Conservation (phyloP, 1,140 invertebrate species). For the Drosophila nigromelanica region DNA sequence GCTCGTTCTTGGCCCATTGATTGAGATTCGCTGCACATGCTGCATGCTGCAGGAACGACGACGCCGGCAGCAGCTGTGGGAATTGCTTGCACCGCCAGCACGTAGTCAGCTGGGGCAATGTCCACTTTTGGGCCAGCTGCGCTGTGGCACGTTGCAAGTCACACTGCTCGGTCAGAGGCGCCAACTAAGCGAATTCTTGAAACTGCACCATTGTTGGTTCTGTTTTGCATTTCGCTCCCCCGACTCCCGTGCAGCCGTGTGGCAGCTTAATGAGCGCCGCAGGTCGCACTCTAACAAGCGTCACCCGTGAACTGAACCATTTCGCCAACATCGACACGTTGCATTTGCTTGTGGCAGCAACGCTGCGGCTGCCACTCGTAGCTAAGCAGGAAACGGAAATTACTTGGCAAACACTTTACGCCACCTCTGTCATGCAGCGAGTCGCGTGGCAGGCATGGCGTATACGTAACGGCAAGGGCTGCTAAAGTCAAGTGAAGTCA, state of each 20-base stretch:
- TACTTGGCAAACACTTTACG: slow-evolving; percentile 81
- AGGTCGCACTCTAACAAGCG: slow-evolving; percentile 8
- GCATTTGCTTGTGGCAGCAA: slow-evolving; percentile 17
- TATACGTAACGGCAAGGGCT: slow-evolving; percentile 43
- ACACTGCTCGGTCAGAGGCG: background rate
- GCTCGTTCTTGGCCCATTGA: slow-evolving; percentile 38
- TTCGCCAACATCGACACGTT: slow-evolving; percentile 16
- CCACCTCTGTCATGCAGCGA: slow-evolving; percentile 39
- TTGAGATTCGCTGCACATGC: slow-evolving; percentile 36
- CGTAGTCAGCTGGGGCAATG: background rate
- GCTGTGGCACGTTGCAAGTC: background rate
- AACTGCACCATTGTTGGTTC: background rate
- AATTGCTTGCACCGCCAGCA: background rate
- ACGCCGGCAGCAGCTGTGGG: background rate
- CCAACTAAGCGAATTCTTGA: background rate
- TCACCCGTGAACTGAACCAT: background rate
- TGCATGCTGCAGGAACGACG: background rate
- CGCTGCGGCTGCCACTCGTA: slow-evolving; percentile 59
- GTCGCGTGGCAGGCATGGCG: slow-evolving; percentile 52
- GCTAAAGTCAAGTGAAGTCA: slow-evolving; percentile 66
- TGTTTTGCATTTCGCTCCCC: slow-evolving; percentile 3
- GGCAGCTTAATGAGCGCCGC: slow-evolving; percentile 19
- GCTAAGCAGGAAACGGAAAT: slow-evolving; percentile 80
- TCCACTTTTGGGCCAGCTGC: background rate
- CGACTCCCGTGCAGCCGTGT: slow-evolving; percentile 8